Evolutionary conservation across 1,140 invertebrate genomes (phyloP).

Genomic region (Sycobia sp.): DNA sequence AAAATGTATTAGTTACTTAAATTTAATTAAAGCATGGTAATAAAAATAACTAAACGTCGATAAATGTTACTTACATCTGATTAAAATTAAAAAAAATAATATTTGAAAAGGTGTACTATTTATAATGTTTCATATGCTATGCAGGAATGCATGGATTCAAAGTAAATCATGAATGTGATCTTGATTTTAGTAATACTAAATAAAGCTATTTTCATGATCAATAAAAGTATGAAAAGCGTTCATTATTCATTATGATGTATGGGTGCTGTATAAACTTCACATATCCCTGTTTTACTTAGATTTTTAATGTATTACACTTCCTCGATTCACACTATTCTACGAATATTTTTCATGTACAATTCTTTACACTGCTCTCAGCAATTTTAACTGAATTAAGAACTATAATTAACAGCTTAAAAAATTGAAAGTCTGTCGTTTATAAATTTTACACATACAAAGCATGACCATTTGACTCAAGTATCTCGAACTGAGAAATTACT

Average conservation of each 20-base stretch:
- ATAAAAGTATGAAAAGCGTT: constrained; percentile 4
- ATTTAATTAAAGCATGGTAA: neutral
- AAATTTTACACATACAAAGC: constrained; percentile 19
- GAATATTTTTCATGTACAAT: constrained; percentile 30
- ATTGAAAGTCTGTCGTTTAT: constrained; percentile 6
- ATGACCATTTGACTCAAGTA: neutral
- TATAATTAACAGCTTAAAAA: constrained; percentile 22
- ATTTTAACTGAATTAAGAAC: constrained; percentile 12
- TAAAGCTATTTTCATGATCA: constrained; percentile 4
- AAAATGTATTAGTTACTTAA: neutral
- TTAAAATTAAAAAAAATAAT: constrained; percentile 1
- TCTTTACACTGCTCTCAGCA: constrained; percentile 21
- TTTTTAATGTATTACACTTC: constrained; percentile 16
- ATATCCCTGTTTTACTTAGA: neutral
- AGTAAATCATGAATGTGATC: constrained; percentile 16
- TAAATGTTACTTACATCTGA: constrained; percentile 1
- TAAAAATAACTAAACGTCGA: neutral
- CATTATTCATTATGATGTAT: neutral
- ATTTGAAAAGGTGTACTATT: neutral
- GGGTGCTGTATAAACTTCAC: constrained; percentile 6
- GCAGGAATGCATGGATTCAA: constrained; percentile 12
- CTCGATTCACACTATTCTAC: constrained; percentile 12
- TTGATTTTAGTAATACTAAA: neutral
- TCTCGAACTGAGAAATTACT: neutral
- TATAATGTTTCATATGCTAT: constrained; percentile 1